Conservation (phyloP, 2,888 invertebrate genomes). For the Habrosyne pyritoides region DNA sequence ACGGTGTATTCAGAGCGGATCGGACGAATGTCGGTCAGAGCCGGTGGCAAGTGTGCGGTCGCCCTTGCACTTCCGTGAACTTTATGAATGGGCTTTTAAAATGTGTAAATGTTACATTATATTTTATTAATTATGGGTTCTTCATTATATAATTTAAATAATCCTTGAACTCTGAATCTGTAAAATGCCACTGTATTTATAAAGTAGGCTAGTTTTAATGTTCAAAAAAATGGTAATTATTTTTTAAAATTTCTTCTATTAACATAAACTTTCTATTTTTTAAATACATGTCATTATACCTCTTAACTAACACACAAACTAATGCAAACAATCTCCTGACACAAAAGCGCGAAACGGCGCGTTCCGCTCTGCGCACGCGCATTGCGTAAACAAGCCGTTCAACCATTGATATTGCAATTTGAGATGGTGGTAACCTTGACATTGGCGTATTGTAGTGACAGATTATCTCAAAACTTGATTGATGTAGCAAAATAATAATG, state of each 20-base stretch:
- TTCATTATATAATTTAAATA: no score
- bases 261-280: background rate
- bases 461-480: no score
- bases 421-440: slow-evolving; percentile 30
- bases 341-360: background rate
- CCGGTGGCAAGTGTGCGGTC: slow-evolving; percentile 23
- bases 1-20: slow-evolving; percentile 54
- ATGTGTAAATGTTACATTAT: no score
- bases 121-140: no score
- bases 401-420: slow-evolving; percentile 19
- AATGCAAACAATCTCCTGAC: background rate
- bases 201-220: no score
- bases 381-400: slow-evolving; percentile 21
- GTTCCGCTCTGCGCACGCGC: slow-evolving; percentile 13
- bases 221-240: no score
- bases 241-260: background rate
- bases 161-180: no score
- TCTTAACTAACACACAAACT: background rate
- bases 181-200: no score
- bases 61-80: slow-evolving; percentile 16
- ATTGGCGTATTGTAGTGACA: slow-evolving; percentile 10
- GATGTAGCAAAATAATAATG: no score
- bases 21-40: slow-evolving; percentile 34
- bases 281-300: background rate
- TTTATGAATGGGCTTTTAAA: background rate